Conservation (phyloP, 2,888 invertebrate species). For the Dryobotodes eremita region DNA sequence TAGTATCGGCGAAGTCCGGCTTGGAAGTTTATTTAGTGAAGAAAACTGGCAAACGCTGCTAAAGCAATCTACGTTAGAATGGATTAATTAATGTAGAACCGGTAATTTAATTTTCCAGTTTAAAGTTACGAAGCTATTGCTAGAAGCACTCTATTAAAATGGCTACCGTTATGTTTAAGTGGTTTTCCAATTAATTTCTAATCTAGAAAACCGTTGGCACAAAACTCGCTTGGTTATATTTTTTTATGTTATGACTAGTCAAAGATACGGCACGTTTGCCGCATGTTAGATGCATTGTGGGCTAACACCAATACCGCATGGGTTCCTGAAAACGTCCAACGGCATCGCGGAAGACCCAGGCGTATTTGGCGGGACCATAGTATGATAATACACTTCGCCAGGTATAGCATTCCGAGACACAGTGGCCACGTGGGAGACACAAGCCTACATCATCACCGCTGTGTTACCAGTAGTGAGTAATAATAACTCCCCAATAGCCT, state of each 20-base stretch:
- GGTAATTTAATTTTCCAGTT: slow-evolving; percentile 14
- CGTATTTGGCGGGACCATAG: too few species aligned
- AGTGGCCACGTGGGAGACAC: too few species aligned
- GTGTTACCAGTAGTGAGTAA: too few species aligned
- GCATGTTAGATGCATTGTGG: too few species aligned
- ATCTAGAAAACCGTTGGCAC: not conserved
- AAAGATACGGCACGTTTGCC: too few species aligned
- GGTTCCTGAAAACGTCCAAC: too few species aligned
- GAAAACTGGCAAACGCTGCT: slow-evolving; percentile 25
- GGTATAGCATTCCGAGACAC: too few species aligned
- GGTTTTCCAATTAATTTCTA: slow-evolving; percentile 19
- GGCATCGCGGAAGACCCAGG: too few species aligned
- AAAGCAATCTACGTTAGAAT: slow-evolving; percentile 19
- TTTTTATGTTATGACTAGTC: not conserved
- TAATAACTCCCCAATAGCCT: too few species aligned
- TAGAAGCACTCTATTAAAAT: slow-evolving; percentile 21
- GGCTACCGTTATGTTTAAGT: not conserved
- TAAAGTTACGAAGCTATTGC: not conserved
- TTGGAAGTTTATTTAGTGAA: slow-evolving; percentile 6
- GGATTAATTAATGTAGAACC: slow-evolving; percentile 23
- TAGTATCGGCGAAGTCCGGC: not conserved
- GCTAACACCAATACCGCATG: too few species aligned
- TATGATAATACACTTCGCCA: too few species aligned
- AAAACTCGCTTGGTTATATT: not conserved
- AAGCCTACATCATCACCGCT: too few species aligned